A percentile compares a stretch with the other conserved stretches of the same genome.
phyloP scores from a whole-genome alignment of 2,888 invertebrate species.

The Melanophora roralis region DNA sequence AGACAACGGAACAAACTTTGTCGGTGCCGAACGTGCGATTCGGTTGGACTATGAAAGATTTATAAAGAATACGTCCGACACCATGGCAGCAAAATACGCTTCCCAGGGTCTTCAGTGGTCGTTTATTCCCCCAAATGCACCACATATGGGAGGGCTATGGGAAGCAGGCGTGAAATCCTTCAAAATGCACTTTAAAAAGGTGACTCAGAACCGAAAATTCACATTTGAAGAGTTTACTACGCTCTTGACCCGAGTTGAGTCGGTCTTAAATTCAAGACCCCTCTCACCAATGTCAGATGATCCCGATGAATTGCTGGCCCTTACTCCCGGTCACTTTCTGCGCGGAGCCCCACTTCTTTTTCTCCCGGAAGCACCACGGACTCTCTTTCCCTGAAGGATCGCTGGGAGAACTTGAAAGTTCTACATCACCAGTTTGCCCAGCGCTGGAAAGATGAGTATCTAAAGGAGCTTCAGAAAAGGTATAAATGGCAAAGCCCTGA shows the following conservation, averaged over 20 bases:
- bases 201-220: background rate
- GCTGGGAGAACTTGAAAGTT: constrained; percentile 32
- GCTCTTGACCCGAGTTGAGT: constrained; percentile 18
- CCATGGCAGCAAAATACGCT: background rate
- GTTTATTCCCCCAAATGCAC: background rate
- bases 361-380: background rate
- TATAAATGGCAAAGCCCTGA: background rate
- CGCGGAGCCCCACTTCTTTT: background rate
- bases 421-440: constrained; percentile 25
- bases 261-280: constrained; percentile 41
- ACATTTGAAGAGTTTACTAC: constrained; percentile 43
- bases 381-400: background rate
- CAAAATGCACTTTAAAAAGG: constrained; percentile 35
- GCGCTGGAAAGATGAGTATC: constrained; percentile 21
- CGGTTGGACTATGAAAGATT: background rate
- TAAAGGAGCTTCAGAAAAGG: background rate
- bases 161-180: constrained; percentile 40
- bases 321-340: background rate
- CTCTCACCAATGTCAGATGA: background rate
- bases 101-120: background rate
- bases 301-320: background rate
- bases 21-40: background rate
- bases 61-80: background rate
- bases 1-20: constrained; percentile 54
- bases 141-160: constrained; percentile 42